A percentile compares a stretch with the other conserved stretches of the same genome.
phyloP scores from a whole-genome alignment of 1,140 invertebrate genomes.

The Musca vetustissima region DNA sequence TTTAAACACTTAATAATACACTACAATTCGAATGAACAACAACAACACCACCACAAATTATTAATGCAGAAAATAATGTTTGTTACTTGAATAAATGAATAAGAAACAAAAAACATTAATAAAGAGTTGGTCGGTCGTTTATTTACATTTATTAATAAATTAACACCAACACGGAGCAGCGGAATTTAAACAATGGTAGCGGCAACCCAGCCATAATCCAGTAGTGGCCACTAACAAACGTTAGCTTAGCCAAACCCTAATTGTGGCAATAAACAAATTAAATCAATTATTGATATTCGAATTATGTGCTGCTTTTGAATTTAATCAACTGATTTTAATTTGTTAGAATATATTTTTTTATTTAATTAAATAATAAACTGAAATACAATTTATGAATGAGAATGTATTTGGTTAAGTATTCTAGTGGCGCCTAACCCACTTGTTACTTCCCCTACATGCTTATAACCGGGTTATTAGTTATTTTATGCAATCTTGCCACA shows the following conservation, averaged over 20 bases:
- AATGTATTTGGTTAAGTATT: too few species aligned
- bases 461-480: too few species aligned
- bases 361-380: too few species aligned
- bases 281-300: constrained; percentile 1
- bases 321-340: too few species aligned
- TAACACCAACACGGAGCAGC: constrained; percentile 15
- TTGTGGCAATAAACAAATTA: constrained; percentile 10
- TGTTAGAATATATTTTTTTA: too few species aligned
- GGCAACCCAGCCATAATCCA: not conserved
- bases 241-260: not conserved
- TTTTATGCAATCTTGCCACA: too few species aligned
- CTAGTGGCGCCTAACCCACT: too few species aligned
- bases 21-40: too few species aligned
- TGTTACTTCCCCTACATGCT: too few species aligned
- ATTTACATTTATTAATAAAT: constrained; percentile 32
- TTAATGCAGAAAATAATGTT: not conserved
- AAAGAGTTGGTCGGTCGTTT: not conserved
- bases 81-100: too few species aligned
- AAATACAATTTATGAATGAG: too few species aligned
- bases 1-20: constrained; percentile 21
- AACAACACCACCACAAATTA: not conserved
- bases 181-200: not conserved
- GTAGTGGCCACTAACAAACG: not conserved
- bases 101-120: not conserved
- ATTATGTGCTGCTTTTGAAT: not conserved